A percentile compares a stretch with the other conserved stretches of the same genome.
These are phyloP conservation scores for Centrocercus urophasianus DNA, from an alignment of 2,113 vertebrate species.

Conservation along the genomic window DNA sequence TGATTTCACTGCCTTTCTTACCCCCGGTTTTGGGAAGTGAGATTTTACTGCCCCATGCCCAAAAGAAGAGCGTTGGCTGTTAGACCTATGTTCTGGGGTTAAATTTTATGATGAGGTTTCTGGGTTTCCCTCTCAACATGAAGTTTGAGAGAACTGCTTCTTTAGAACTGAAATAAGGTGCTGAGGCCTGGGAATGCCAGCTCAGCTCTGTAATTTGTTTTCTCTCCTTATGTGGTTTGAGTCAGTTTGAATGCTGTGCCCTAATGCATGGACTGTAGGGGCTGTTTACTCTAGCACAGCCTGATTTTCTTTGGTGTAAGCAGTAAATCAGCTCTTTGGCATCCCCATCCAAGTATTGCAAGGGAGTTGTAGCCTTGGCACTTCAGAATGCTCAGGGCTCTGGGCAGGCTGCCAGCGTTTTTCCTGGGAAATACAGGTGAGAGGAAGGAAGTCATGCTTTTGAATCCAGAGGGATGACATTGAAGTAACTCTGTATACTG, in stretches of 20 bases:
- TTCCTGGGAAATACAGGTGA: neutral
- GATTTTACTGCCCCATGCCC: neutral
- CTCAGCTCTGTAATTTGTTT: neutral
- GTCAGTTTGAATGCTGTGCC: neutral
- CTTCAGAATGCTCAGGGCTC: rapidly evolving
- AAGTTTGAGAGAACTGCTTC: neutral
- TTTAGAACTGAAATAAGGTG: neutral
- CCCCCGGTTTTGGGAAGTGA: neutral
- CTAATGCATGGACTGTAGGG: rapidly evolving
- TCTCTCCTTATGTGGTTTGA: neutral
- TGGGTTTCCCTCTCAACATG: neutral
- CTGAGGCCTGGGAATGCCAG: neutral
- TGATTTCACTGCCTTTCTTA: neutral
- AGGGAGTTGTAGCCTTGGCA: neutral
- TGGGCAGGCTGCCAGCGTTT: neutral
- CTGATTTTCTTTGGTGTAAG: neutral
- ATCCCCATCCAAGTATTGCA: neutral
- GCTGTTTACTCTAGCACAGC: neutral
- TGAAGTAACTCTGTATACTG: neutral
- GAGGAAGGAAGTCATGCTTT: neutral
- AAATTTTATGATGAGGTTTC: neutral
- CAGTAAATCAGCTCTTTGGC: neutral
- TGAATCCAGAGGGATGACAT: neutral
- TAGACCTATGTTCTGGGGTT: neutral
- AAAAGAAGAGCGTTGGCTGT: neutral